phyloP scores from a whole-genome alignment of 2,113 vertebrate species.

The Crotalus viridis region DNA sequence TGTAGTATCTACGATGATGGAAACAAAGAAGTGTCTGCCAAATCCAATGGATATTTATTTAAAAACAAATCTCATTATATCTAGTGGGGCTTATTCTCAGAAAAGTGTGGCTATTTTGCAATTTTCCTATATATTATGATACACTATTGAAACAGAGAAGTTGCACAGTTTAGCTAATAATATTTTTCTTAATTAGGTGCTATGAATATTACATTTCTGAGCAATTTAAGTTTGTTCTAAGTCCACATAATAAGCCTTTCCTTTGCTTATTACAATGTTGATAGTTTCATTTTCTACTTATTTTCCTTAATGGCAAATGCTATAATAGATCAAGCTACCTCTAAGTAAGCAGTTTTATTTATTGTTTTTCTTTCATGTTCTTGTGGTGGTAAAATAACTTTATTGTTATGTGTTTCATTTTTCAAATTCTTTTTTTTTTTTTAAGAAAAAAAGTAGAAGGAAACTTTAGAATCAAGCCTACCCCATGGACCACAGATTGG shows the following conservation, averaged over 20 bases:
- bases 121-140: not conserved
- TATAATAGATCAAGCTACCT: not conserved
- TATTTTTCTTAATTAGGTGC: not conserved
- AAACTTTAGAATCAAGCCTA: not conserved
- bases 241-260: not conserved
- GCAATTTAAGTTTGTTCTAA: not conserved
- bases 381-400: not conserved
- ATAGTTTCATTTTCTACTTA: not conserved
- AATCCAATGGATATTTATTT: not conserved
- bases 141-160: not conserved
- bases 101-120: not conserved
- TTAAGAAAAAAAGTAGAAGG: not conserved
- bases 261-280: not conserved
- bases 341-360: not conserved
- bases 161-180: not conserved
- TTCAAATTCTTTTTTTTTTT: not conserved
- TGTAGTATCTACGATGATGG: not conserved
- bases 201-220: not conserved
- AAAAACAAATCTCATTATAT: not conserved
- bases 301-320: not conserved
- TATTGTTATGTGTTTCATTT: not conserved
- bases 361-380: not conserved
- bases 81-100: not conserved
- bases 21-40: not conserved
- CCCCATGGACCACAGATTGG: not conserved